Conservation (phyloP, 2,797 vertebrate species). For the Holocentrus rufus region DNA sequence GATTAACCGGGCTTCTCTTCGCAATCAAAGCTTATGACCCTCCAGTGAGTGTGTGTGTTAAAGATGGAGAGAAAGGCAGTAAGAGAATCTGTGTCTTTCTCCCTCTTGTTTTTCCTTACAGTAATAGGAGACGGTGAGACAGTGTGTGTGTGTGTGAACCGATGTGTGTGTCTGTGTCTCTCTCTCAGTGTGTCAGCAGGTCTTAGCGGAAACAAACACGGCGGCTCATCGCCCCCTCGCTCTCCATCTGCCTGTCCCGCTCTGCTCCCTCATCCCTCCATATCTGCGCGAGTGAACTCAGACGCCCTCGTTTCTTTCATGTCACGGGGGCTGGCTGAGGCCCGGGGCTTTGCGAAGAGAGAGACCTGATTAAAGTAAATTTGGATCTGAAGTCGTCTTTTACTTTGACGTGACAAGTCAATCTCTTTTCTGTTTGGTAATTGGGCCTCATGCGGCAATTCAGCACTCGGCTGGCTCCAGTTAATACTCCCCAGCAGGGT, state of each 20-base stretch:
- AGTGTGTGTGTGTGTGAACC: neutral
- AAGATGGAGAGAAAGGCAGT: neutral
- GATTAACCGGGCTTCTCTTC: constrained; percentile 55
- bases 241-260: constrained; percentile 3
- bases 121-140: no score
- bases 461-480: constrained; percentile 12
- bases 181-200: neutral
- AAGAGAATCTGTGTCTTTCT: neutral
- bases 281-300: constrained; percentile 19
- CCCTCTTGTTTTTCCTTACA: neutral
- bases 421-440: constrained; percentile 47
- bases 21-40: constrained; percentile 47
- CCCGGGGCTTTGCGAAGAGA: constrained; percentile 28
- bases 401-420: constrained; percentile 36
- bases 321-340: constrained; percentile 20
- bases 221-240: neutral
- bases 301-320: constrained; percentile 9
- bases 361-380: constrained; percentile 43
- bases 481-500: constrained; percentile 13
- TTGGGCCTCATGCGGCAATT: constrained; percentile 47
- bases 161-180: constrained; percentile 7
- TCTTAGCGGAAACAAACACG: constrained; percentile 38
- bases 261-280: constrained; percentile 13
- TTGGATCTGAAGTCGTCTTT: constrained; percentile 42
- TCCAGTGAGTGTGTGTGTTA: constrained; percentile 3